These are phyloP conservation scores for Rostratula benghalensis DNA, from an alignment of 2,113 vertebrate genomes.

Conservation along the genomic window DNA sequence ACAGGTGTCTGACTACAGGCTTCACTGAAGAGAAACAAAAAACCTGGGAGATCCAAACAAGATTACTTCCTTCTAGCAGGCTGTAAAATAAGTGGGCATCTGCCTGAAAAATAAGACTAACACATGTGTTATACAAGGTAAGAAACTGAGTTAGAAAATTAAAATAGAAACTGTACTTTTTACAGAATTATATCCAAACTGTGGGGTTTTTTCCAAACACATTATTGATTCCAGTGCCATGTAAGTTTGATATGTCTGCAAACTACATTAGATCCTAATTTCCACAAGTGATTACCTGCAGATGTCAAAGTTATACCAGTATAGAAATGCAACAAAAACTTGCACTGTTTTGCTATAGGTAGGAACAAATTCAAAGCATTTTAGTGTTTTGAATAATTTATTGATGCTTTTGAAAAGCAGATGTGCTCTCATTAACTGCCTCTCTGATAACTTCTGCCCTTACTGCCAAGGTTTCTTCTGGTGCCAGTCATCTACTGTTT, in stretches of 20 bases:
- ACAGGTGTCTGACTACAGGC: not conserved
- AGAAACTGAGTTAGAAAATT: not conserved
- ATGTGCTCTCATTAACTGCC: constrained; percentile 46
- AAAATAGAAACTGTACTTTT: not conserved
- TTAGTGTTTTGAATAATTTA: constrained; percentile 59
- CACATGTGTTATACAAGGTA: not conserved
- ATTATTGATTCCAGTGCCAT: not conserved
- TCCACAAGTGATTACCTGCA: not conserved
- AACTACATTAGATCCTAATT: not conserved
- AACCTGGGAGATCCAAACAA: not conserved
- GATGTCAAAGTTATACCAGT: not conserved
- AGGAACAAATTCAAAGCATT: constrained; percentile 31
- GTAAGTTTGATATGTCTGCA: not conserved
- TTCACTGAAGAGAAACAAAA: not conserved
- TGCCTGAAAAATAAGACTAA: not conserved
- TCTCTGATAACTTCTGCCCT: not conserved
- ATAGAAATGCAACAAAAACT: not conserved
- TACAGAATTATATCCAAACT: not conserved
- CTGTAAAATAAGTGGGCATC: not conserved
- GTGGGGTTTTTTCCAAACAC: not conserved
- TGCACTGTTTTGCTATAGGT: constrained; percentile 1
- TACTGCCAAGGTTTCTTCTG: not conserved
- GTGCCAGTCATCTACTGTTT: constrained; percentile 19
- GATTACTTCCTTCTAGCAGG: not conserved
- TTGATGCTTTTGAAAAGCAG: constrained; percentile 44